Percentiles rank a stretch among this genome's conserved stretches.
phyloP scores from a whole-genome alignment of 2,113 vertebrate genomes.

The Chascanopsetta lugubris region DNA sequence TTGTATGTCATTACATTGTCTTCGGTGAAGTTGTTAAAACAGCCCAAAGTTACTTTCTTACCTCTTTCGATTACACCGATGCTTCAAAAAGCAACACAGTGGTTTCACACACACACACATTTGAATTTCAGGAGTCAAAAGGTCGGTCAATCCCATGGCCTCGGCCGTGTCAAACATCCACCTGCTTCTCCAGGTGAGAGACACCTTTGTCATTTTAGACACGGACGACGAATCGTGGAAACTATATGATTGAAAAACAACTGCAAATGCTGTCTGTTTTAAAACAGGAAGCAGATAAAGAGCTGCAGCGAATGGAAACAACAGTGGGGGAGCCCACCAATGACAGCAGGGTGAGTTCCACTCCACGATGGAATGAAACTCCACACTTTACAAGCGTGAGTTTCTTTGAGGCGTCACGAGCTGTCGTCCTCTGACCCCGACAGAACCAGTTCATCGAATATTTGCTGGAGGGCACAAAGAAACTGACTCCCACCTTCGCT shows the following conservation, averaged over 20 bases:
- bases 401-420: neutral
- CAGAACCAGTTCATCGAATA: slow-evolving; percentile 27
- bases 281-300: slow-evolving; percentile 23
- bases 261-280: slow-evolving; percentile 18
- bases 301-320: slow-evolving; percentile 28
- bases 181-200: slow-evolving; percentile 16
- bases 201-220: neutral
- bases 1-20: neutral
- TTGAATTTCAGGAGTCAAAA: slow-evolving; percentile 55
- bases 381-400: neutral
- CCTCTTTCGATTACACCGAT: too few species aligned
- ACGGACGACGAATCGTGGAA: neutral
- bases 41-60: too few species aligned
- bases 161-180: fast-evolving
- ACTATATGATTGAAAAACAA: neutral
- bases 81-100: too few species aligned
- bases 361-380: neutral
- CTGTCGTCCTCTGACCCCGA: neutral
- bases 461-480: neutral
- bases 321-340: slow-evolving; percentile 15
- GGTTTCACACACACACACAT: neutral
- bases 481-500: fast-evolving
- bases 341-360: slow-evolving; percentile 37
- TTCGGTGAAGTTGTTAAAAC: too few species aligned
- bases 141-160: fast-evolving